phyloP scores from a whole-genome alignment of 2,113 vertebrate species.

The Acrocephalus arundinaceus region DNA sequence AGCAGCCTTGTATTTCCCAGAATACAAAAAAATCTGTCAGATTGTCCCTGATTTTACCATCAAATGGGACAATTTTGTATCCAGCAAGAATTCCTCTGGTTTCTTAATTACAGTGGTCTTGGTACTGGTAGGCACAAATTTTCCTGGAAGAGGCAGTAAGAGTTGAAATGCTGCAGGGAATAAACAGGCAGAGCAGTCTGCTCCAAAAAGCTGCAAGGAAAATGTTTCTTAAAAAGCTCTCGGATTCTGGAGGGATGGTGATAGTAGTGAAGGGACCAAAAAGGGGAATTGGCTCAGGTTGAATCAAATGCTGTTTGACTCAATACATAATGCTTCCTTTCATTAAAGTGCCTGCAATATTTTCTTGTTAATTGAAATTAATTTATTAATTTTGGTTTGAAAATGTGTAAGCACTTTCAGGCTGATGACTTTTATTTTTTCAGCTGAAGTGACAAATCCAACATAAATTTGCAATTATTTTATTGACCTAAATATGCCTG shows the following conservation, averaged over 20 bases:
- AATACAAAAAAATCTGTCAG: neutral
- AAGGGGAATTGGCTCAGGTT: neutral
- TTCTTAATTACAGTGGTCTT: neutral
- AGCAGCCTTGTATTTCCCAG: neutral
- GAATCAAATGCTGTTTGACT: neutral
- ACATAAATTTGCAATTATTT: conserved; percentile 26
- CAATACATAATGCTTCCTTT: conserved; percentile 10
- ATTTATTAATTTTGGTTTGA: conserved; percentile 21
- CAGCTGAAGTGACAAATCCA: conserved; percentile 62
- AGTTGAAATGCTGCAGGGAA: neutral
- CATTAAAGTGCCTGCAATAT: neutral
- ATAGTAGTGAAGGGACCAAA: neutral
- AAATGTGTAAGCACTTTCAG: conserved; percentile 24
- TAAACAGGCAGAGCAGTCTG: neutral
- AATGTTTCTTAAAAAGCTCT: neutral
- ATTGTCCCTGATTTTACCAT: neutral
- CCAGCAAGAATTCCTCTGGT: neutral
- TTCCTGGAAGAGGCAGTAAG: neutral
- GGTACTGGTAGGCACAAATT: neutral
- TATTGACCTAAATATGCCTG: conserved; percentile 41
- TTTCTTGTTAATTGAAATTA: conserved; percentile 35
- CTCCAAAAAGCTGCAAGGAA: neutral
- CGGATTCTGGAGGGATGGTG: neutral
- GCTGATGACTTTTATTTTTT: conserved; percentile 47
- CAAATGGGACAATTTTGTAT: neutral